Base-by-base conservation (phyloP, 2,888 invertebrate species). In the Miltochrista miniata region DNA sequence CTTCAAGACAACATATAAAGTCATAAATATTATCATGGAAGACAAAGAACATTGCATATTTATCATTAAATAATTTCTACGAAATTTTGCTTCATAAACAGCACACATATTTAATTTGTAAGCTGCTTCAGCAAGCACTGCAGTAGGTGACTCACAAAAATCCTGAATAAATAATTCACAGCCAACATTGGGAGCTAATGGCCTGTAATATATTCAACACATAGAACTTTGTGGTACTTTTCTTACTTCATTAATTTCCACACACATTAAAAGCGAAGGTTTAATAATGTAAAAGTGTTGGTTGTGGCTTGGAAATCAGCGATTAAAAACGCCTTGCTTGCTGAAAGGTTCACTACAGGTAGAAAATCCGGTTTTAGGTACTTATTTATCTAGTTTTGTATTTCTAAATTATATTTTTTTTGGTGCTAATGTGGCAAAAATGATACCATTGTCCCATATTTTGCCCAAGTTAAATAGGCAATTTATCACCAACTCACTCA, bases 231-330 rank as follows among this genome's bases (percentile, higher is more conserved):
- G 49, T 52, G 45, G 48, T 36, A 85, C 83, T 86, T 86, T 83
- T 77, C 79, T 71, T 62, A 79, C 80, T 79, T 79, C 87, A 87
- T 87, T 89, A 89, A 88, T 88, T 85, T 87, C 61, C 76, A 79
- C 80, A 76, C 77, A 81, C 85, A 83, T 87, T 89, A 87, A 86
- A 83, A 82, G 82, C 77, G 58, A 59, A 68, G 68, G 74, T 79
- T 89, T 79, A 87, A 87, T 88, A 81, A 87, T 87, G 81, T 74
- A 82, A 67, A 75, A 81, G 71, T 78, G 65, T 66, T 67, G 35
- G 30, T 60, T 68, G 56, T 15, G 73, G 83, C 76, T 51, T 56
- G 33, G 1, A 62, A 72, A 63, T 1, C 0, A 47, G 73, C 62
- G 70, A 9, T 0, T 10, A 7, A 24, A 24, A 24, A 5, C 18